Base-by-base conservation (phyloP, 2,888 invertebrate species). In the Macrophya annulata region DNA sequence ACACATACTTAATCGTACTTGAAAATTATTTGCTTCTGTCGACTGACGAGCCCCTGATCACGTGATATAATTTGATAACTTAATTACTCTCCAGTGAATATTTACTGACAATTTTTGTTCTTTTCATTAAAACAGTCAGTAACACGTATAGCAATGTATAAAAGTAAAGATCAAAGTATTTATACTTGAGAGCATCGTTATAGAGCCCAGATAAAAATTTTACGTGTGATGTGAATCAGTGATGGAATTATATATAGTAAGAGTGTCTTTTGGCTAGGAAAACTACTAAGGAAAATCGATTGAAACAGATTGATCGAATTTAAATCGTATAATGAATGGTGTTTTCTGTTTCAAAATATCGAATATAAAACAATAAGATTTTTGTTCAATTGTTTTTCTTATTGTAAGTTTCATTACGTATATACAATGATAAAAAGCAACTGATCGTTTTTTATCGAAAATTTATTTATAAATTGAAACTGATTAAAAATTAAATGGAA, bases 1-100 rank as follows among this genome's bases (percentile, higher is more conserved):
- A 62, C 9, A 77, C 51, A 51, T 55, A 55, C 40, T 51, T n/a
- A n/a, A n/a, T 31, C 55, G 37, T 45, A 17, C 5, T 48, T 31
- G 17, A 65, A 9, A 40, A 85, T 84, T 59, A 83, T 40, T 84
- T 15, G 74, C n/a, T 59, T n/a, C 51, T 55, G 59, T 8, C 45
- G 21, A 59, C n/a, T n/a, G 85, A 59, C 85, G 83, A 71, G 83
- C 83, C 85, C 82, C 85, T 82, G 68, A 79, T 79, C 85, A 79
- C 85, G 48, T 79, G 45, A 79, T 76, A 82, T 68, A 10, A 12
- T 59, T 17, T 77, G 77, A 77, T 77, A 77, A 77, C 31, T 45
- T 17, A n/a, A n/a, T n/a, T 5, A 59, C 25, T 37, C 62, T 40
- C 25, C 37, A 4, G 43, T 62, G 62, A 81, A 62, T 43, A 81